Evolutionary conservation across 2,797 vertebrate genomes (phyloP).

Genomic region (Pseudomugil gertrudae): DNA sequence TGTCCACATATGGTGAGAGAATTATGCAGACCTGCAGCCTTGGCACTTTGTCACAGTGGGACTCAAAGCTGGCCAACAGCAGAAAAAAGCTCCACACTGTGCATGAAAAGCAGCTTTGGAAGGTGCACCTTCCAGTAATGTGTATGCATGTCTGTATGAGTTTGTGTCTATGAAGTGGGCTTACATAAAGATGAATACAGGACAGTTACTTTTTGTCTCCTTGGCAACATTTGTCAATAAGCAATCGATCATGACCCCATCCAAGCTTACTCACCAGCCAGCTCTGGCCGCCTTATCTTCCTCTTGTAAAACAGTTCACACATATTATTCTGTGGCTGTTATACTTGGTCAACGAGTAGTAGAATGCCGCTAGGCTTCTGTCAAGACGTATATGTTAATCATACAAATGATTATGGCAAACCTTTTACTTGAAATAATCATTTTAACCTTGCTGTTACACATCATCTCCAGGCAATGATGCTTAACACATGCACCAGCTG

Average conservation of each 20-base stretch:
- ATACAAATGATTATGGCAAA: background rate
- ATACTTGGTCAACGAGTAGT: slow-evolving; percentile 5
- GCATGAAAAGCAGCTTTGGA: slow-evolving; percentile 54
- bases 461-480: slow-evolving; percentile 10
- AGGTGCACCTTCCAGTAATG: slow-evolving; percentile 21
- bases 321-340: slow-evolving; percentile 2
- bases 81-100: slow-evolving; percentile 55
- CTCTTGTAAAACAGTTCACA: slow-evolving; percentile 13
- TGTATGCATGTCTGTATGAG: background rate
- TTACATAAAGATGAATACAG: slow-evolving; percentile 19
- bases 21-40: slow-evolving; percentile 61
- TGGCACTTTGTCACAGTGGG: slow-evolving; percentile 65
- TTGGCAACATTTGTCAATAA: slow-evolving; percentile 40
- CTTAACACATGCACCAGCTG: slow-evolving; percentile 14
- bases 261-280: slow-evolving; percentile 32
- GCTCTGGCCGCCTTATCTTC: slow-evolving; percentile 5
- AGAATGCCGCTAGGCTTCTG: background rate
- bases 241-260: slow-evolving; percentile 37
- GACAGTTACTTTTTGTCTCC: slow-evolving; percentile 21
- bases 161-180: slow-evolving; percentile 15
- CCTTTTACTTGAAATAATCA: slow-evolving; percentile 5
- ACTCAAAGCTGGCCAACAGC: slow-evolving; percentile 61
- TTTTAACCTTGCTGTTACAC: slow-evolving; percentile 15
- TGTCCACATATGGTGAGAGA: slow-evolving; percentile 59
- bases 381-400: background rate